phyloP scores from a whole-genome alignment of 2,797 vertebrate species.

The Neopelma chrysocephalum region DNA sequence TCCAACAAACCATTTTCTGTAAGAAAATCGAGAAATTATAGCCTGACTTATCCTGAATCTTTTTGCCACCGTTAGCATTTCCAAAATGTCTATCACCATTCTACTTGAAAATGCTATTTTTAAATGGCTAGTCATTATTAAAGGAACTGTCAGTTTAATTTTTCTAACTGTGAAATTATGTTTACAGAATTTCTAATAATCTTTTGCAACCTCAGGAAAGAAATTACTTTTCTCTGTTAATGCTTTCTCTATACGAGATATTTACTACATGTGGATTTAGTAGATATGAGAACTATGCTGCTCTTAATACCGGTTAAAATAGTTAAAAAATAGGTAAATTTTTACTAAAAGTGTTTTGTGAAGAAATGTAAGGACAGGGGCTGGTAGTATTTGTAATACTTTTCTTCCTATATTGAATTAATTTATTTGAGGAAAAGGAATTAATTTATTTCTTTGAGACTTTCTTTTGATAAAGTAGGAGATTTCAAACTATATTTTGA shows the following conservation, averaged over 20 bases:
- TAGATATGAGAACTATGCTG: neutral
- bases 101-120: neutral
- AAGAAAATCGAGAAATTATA: neutral
- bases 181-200: neutral
- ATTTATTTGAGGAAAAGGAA: neutral
- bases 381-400: neutral
- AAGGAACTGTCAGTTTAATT: neutral
- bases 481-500: neutral
- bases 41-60: neutral
- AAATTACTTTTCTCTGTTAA: neutral
- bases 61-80: neutral
- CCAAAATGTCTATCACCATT: neutral
- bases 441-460: neutral
- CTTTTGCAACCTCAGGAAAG: neutral
- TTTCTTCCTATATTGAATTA: neutral
- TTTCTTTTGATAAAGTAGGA: neutral
- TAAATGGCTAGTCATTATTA: neutral
- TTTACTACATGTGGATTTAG: neutral
- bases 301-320: neutral
- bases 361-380: neutral
- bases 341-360: neutral
- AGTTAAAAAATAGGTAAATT: neutral
- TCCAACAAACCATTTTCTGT: neutral
- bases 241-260: neutral
- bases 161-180: neutral